Evolutionary conservation across 2,888 invertebrate species (phyloP), one percentile per base, ranked within the genome.

Genomic region (Amphipyra berbera): DNA sequence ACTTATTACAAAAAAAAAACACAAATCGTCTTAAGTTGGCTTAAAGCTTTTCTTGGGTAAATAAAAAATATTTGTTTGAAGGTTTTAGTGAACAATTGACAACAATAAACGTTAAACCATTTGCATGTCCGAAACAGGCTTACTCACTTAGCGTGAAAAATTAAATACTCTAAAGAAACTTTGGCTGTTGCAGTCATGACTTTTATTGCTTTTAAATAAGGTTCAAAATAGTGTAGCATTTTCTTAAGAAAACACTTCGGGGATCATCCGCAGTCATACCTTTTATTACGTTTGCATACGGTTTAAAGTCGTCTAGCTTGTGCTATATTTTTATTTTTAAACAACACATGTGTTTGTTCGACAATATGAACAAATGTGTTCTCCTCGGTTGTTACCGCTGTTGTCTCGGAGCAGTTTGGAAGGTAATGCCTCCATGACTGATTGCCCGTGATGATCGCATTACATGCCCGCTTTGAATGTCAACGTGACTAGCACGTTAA

Each of bases 41-140:
- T 30, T 21, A 2, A 44, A 38, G 49, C 21, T 7, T 53, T 42
- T 52, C 52, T 38, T 53, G 6, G 8, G 54, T 48, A 56, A 52
- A 65, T 61, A 68, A 74, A 55, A 66, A 79, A 82, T 82, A 81
- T 82, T 79, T 72, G 67, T 65, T 72, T 61, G 56, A 68, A 79
- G 76, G 73, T 69, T 82, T 77, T 74, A 69, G 58, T 76, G 62
- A 49, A 66, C 56, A 76, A 76, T 58, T 45, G 61, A 61, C 52
- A 61, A 69, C 55, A 71, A 37, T 68, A 62, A 72, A 74, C 52
- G 59, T 42, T n/a, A n/a, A n/a, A n/a, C 67, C 73, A 65, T 79
- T 73, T 70, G 60, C 66, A 72, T 71, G 59, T 62, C 61, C 55
- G 33, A 68, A 61, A 68, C 59, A 40, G n/a, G 37, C 12, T 47